Evolutionary conservation across 1,140 invertebrate species (phyloP).

Genomic region (Drosophila kanapiae): DNA sequence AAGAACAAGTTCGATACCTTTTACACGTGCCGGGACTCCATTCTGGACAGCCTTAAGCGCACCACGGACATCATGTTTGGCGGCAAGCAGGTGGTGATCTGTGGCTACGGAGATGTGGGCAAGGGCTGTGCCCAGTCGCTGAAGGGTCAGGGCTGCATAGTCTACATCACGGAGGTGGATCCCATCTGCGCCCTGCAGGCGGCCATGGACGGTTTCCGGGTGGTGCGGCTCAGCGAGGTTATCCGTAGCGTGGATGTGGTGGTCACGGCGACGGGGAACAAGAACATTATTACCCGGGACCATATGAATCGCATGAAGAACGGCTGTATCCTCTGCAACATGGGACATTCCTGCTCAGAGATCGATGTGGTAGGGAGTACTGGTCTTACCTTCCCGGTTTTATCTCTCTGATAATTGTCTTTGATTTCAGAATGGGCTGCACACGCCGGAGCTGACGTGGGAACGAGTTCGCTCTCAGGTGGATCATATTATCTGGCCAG

Average conservation of each 20-base stretch:
- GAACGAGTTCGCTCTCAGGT: conserved; percentile 98
- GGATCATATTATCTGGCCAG: conserved; percentile 98
- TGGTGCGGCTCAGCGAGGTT: conserved; percentile 96
- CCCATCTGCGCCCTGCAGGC: conserved; percentile 99
- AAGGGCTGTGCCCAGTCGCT: conserved; percentile 98
- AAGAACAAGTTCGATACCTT: conserved; percentile 98
- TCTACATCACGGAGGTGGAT: conserved; percentile 98
- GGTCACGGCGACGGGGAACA: conserved; percentile 98
- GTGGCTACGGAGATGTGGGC: conserved; percentile 99
- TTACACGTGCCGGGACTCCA: conserved; percentile 76
- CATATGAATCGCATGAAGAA: conserved; percentile 99
- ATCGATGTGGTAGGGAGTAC: conserved; percentile 93
- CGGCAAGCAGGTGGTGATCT: conserved; percentile 98
- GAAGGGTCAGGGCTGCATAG: conserved; percentile 96
- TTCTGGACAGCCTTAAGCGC: conserved; percentile 90
- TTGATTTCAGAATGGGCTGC: conserved; percentile 91
- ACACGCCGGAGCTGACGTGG: conserved; percentile 98
- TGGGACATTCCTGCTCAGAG: conserved; percentile 99
- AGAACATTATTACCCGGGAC: conserved; percentile 96
- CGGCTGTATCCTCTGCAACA: conserved; percentile 98
- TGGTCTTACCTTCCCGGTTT: fast-evolving
- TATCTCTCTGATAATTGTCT: neutral
- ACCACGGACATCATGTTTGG: conserved; percentile 99
- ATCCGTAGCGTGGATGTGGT: conserved; percentile 96
- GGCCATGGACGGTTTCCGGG: conserved; percentile 98